Conservation (phyloP, 1,140 invertebrate genomes). For the Drosophila bipectinata region DNA sequence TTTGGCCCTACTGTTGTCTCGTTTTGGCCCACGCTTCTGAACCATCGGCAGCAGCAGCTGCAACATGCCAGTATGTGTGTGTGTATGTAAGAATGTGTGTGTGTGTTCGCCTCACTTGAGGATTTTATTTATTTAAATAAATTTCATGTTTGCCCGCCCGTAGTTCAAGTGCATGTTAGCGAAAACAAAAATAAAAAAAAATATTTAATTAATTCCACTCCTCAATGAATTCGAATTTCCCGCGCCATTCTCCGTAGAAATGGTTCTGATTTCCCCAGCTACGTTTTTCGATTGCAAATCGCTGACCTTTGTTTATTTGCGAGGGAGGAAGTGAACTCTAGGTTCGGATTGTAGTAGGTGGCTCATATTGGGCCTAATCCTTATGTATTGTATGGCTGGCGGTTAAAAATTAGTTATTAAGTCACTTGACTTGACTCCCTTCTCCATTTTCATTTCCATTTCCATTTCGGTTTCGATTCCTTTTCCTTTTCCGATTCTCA, state of each 20-base stretch:
- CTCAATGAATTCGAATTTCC: background rate
- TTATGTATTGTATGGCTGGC: background rate
- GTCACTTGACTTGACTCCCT: background rate
- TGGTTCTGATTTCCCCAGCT: no score
- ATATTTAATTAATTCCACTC: slow-evolving; percentile 6
- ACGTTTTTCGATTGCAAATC: background rate
- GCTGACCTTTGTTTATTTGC: slow-evolving; percentile 36
- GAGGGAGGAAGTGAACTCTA: background rate
- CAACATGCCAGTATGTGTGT: slow-evolving; percentile 19
- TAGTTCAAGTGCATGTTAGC: slow-evolving; percentile 64
- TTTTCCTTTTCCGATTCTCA: slow-evolving; percentile 3
- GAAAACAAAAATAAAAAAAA: slow-evolving; percentile 6
- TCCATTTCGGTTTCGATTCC: background rate
- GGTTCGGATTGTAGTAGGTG: no score
- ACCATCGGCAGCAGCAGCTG: slow-evolving; percentile 34
- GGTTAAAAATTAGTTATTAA: background rate
- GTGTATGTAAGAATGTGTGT: slow-evolving; percentile 17
- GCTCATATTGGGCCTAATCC: background rate
- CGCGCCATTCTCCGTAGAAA: no score
- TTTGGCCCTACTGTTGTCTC: slow-evolving; percentile 66
- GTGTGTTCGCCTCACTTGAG: slow-evolving; percentile 49
- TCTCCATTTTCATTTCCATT: background rate
- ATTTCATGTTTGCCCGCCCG: slow-evolving; percentile 49
- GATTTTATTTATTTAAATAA: slow-evolving; percentile 78
- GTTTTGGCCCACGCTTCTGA: slow-evolving; percentile 35